Conservation (phyloP, 2,888 invertebrate genomes). For the Ametastegia equiseti region DNA sequence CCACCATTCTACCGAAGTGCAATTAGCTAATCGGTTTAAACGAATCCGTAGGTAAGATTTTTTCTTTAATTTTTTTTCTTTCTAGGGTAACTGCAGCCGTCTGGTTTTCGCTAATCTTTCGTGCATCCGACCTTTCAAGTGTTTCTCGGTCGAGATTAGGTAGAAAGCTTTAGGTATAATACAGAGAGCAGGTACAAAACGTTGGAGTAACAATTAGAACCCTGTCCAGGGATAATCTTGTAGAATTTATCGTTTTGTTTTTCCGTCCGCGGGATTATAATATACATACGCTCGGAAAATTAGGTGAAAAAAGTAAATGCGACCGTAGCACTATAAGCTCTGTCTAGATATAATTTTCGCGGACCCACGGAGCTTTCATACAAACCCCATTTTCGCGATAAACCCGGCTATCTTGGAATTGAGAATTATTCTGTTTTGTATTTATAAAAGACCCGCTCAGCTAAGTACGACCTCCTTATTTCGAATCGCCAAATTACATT, state of each 20-base stretch:
- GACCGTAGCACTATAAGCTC: neutral
- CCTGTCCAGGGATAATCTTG: neutral
- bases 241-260: neutral
- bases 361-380: neutral
- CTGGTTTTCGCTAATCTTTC: neutral
- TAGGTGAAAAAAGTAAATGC: neutral
- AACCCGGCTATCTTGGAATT: neutral
- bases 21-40: neutral
- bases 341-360: neutral
- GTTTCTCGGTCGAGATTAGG: neutral
- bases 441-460: neutral
- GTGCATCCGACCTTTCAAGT: neutral
- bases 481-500: neutral
- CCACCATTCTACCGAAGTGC: neutral
- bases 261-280: neutral
- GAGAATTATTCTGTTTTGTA: neutral
- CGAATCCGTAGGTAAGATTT: neutral
- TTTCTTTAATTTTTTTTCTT: neutral
- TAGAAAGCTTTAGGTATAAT: neutral
- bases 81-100: neutral
- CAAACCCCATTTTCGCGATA: too few species aligned
- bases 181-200: too few species aligned
- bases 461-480: slow-evolving; percentile 18
- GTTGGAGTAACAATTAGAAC: slow-evolving; percentile 1
- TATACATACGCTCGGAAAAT: neutral